Evolutionary conservation across 2,113 vertebrate genomes (phyloP), one percentile per base, ranked within the genome.

Genomic region (Labeo catla): DNA sequence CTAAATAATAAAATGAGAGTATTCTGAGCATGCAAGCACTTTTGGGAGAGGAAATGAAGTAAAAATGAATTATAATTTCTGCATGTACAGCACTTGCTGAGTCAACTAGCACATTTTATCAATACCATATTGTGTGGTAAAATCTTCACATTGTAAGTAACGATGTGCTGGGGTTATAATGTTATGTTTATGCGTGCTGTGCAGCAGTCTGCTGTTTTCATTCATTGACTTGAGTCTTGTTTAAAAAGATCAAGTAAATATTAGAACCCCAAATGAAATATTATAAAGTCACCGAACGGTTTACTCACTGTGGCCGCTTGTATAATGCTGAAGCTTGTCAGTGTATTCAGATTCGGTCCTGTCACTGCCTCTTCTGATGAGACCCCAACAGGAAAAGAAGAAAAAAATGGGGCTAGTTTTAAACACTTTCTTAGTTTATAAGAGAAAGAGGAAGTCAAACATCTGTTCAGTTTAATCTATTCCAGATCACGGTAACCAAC

Each of bases 271-370:
- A 73, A 21, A 79, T 74, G 23, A 80, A 80, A 16, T 81, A 65
- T 65, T 4, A 45, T 52, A 9, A 54, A 50, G 23, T 50, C 74
- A 9, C 57, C 34, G 8, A 82, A 61, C 45, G 68, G 70, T 82
- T 84, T 95, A 98, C 98, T 86, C 96, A 99, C 98, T 97, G 96
- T 99, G 98, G 84, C 98, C 98, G 0, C 97, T 99, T 94, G 97
- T 99, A 89, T 99, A 99, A 89, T 99, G 98, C 88, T 98, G 98
- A 39, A 99, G 95, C 92, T 99, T 99, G 94, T 99, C 98, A 0
- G 97, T 98, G 94, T 97, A 98, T 86, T 99, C 98, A 0, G 98
- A 97, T 74, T 98, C 98, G 0, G 97, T 93, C 9, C 97, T 94
- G 73, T 98, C 97, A 77, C 96, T 96, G 84, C 95, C 96, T 89